phyloP scores from a whole-genome alignment of 2,888 invertebrate genomes.

The Stenodema calcarata region DNA sequence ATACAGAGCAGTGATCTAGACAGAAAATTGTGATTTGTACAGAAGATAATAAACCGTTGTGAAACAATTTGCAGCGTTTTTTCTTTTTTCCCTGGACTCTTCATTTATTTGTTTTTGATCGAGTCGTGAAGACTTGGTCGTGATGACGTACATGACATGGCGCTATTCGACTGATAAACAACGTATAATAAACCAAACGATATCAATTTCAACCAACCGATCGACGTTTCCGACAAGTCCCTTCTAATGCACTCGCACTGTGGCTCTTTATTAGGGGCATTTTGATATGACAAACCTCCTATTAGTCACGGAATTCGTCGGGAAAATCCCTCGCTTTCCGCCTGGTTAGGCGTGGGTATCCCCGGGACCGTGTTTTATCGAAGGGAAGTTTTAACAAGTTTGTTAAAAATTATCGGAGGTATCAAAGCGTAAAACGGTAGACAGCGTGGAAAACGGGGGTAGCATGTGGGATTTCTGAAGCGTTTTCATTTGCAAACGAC shows the following conservation, averaged over 20 bases:
- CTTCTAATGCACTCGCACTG: too few species aligned
- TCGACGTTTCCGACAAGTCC: neutral
- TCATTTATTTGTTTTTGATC: too few species aligned
- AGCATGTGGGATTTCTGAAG: conserved; percentile 36
- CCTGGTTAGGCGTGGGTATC: neutral
- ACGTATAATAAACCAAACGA: too few species aligned
- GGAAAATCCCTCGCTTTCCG: neutral
- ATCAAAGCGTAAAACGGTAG: conserved; percentile 31
- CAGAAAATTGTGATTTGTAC: too few species aligned
- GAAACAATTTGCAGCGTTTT: too few species aligned
- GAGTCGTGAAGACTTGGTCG: too few species aligned
- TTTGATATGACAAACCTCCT: neutral
- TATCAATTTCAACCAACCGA: neutral
- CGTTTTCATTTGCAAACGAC: neutral
- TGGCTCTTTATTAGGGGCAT: too few species aligned
- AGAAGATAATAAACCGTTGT: too few species aligned
- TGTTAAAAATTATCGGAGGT: conserved; percentile 44
- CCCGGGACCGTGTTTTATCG: neutral
- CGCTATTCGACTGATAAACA: too few species aligned
- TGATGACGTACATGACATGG: too few species aligned
- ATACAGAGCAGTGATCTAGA: too few species aligned
- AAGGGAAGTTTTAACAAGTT: conserved; percentile 43
- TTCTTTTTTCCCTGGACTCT: too few species aligned
- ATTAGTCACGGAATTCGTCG: neutral
- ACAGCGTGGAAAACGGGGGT: conserved; percentile 15